Evolutionary conservation across 1,140 invertebrate genomes (phyloP).

Genomic region (Drosophila watanabei): DNA sequence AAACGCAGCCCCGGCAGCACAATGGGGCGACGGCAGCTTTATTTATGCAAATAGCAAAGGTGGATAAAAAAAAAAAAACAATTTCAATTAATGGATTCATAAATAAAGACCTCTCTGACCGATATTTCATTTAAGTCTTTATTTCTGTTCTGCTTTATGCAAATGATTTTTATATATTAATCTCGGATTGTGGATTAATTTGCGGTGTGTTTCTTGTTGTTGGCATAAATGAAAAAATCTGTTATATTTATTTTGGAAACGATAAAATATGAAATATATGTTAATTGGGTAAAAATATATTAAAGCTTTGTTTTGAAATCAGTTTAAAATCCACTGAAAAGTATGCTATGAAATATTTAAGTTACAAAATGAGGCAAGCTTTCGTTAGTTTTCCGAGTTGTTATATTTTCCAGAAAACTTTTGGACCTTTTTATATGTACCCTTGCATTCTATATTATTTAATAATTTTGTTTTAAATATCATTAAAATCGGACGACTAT

Average conservation of each 20-base stretch:
- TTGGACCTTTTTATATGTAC: no score
- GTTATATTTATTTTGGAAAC: no score
- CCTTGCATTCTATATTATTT: no score
- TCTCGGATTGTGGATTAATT: background rate
- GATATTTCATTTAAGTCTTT: constrained; percentile 25
- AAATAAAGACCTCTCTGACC: constrained; percentile 37
- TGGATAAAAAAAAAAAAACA: constrained; percentile 11
- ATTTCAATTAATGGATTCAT: constrained; percentile 44
- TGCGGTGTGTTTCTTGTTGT: background rate
- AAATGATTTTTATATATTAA: constrained; percentile 10
- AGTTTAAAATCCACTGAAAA: background rate
- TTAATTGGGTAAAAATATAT: background rate
- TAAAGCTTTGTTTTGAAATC: background rate
- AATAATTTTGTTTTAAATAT: no score
- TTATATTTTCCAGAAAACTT: no score
- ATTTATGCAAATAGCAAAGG: constrained; percentile 24
- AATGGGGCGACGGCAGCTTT: constrained; percentile 28
- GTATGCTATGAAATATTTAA: background rate
- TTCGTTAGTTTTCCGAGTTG: no score
- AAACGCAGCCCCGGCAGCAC: constrained; percentile 26
- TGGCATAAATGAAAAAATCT: background rate
- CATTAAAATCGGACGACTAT: no score
- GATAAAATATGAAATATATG: no score
- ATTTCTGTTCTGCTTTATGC: constrained; percentile 3
- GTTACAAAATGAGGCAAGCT: background rate